Evolutionary conservation across 2,113 vertebrate species (phyloP), one percentile per base, ranked within the genome.

Genomic region (Garra rufa): DNA sequence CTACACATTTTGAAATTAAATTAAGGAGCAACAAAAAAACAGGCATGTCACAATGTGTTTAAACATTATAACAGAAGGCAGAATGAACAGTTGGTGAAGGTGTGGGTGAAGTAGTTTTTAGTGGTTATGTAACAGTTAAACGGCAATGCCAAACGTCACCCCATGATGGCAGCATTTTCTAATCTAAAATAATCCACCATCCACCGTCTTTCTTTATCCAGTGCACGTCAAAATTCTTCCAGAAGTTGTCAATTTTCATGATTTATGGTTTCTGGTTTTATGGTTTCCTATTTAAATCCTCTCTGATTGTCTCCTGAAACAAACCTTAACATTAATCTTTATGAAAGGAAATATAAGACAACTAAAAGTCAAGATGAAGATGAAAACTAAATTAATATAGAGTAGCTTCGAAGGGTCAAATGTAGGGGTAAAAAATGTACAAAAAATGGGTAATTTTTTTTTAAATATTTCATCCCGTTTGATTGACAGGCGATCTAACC

Each of bases 161-260:
- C 3, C 61, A n/a, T 30, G 78, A 48, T 81, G 78, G 78, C 43
- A 81, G 59, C 78, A 67, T 65, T 65, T 28, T 50, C 43, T 34
- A 30, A 48, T n/a, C 11, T 67, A 50, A 13, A 80, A 80, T 46
- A n/a, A 67, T 48, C 14, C 11, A 76, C 17, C 46, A 11, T n/a
- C n/a, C n/a, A n/a, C n/a, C 2, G 9, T 50, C 14, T 75, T 44
- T 3, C 8, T 30, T 21, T 14, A 8, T 19, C 11, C 10, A 44
- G 38, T n/a, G 38, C 34, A n/a, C 5, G 3, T 69, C 30, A 11
- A 4, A 69, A 21, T 69, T 69, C 63, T 3, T 14, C 17, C 15
- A 38, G 30, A 10, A 3, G 4, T 11, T 34, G 15, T 21, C 17
- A 38, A 1, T 17, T 41, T 41, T 38, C 9, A 8, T 17, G 7